Conservation (phyloP, 2,113 vertebrate genomes). For the Suncus etruscus region DNA sequence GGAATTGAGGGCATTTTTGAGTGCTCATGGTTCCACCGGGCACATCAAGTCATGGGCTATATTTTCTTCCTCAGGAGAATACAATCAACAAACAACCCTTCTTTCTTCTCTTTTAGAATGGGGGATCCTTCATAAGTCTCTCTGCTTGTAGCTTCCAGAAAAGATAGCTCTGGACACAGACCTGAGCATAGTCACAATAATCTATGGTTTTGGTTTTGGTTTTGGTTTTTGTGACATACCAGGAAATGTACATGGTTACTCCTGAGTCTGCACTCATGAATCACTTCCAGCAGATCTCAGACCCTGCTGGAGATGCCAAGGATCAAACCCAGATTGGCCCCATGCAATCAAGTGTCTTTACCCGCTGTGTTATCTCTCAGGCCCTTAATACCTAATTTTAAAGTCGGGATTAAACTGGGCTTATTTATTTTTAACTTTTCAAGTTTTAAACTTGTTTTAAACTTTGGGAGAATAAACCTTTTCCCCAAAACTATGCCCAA, state of each 20-base stretch:
- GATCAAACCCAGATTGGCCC: no score
- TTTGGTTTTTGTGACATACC: no score
- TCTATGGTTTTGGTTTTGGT: no score
- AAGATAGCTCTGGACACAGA: neutral
- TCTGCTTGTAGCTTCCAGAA: conserved; percentile 23
- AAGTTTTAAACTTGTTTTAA: no score
- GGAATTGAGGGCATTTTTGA: neutral
- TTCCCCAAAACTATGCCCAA: neutral
- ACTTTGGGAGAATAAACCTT: neutral
- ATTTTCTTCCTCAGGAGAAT: neutral
- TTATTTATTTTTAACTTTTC: no score
- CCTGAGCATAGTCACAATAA: neutral
- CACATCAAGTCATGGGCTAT: neutral
- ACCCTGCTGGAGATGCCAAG: no score
- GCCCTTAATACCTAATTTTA: rapidly evolving
- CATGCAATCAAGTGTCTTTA: no score
- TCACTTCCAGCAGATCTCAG: no score
- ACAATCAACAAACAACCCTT: neutral
- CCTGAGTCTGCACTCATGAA: no score
- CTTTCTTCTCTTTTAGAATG: neutral
- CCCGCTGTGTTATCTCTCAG: no score
- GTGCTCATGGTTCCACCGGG: neutral
- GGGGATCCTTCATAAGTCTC: neutral
- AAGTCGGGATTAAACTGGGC: no score
- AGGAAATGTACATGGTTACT: no score